Conservation (phyloP, 2,113 vertebrate genomes). For the Philantomba maxwellii region DNA sequence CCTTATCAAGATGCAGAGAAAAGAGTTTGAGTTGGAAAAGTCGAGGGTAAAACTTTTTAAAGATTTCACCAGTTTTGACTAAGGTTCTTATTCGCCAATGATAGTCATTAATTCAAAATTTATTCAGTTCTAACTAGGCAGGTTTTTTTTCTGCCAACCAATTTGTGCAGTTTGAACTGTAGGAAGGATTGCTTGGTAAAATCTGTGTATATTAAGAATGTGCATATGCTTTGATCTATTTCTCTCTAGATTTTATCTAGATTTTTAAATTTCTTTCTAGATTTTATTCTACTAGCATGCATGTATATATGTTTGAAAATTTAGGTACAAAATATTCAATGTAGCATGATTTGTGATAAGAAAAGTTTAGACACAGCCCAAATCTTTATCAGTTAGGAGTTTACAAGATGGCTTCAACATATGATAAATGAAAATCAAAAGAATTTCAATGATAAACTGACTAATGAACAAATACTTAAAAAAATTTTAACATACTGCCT, state of each 20-base stretch:
- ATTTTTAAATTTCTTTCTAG: neutral
- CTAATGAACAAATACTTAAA: neutral
- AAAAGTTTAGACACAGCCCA: neutral
- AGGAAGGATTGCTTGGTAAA: neutral
- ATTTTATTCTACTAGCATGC: neutral
- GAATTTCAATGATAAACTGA: neutral
- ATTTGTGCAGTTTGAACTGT: neutral
- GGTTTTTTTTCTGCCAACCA: neutral
- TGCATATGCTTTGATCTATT: neutral
- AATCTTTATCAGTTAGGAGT: neutral
- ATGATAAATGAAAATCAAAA: neutral
- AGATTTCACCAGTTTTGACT: conserved; percentile 4
- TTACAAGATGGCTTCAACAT: neutral
- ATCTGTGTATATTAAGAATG: conserved; percentile 27
- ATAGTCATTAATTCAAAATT: neutral
- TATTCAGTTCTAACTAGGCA: neutral
- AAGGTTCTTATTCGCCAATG: neutral
- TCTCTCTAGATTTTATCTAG: neutral
- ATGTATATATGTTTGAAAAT: neutral
- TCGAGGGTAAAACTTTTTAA: neutral
- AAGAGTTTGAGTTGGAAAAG: conserved; percentile 22
- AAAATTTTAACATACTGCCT: neutral
- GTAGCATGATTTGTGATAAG: neutral
- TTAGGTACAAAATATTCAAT: neutral
- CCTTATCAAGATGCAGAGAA: conserved; percentile 18